A percentile compares a stretch with the other conserved stretches of the same genome.
Conservation (phyloP, 2,113 vertebrate genomes). For the Megatriorchis doriae region DNA sequence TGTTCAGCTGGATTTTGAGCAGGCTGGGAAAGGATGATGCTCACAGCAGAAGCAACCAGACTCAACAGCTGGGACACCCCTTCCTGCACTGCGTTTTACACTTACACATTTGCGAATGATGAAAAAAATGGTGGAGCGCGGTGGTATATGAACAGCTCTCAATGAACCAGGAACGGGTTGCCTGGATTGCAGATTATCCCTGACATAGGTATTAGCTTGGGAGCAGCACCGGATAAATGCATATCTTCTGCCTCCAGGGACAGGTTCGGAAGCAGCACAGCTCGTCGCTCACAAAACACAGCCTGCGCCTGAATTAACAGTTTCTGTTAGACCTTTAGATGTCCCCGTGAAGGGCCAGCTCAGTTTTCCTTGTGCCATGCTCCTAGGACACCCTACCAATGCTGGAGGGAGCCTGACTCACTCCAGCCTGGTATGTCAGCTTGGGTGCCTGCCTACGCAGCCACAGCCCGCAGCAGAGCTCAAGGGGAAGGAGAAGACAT, state of each 20-base stretch:
- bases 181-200: neutral
- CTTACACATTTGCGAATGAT: neutral
- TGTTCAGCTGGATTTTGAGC: neutral
- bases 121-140: neutral
- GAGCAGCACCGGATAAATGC: neutral
- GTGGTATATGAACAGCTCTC: neutral
- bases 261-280: neutral
- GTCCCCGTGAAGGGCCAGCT: neutral
- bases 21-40: neutral
- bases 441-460: neutral
- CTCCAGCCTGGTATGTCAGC: neutral
- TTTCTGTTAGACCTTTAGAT: neutral
- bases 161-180: neutral
- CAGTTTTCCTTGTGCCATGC: neutral
- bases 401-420: neutral
- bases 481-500: neutral
- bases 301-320: neutral
- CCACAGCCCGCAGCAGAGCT: neutral
- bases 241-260: neutral
- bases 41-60: neutral
- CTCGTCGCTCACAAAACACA: neutral
- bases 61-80: neutral
- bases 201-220: neutral
- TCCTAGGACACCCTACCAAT: neutral
- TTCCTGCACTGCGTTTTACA: neutral